These are phyloP conservation scores for Fragum whitleyi DNA, from an alignment of 2,888 invertebrate genomes.

Conservation along the genomic window DNA sequence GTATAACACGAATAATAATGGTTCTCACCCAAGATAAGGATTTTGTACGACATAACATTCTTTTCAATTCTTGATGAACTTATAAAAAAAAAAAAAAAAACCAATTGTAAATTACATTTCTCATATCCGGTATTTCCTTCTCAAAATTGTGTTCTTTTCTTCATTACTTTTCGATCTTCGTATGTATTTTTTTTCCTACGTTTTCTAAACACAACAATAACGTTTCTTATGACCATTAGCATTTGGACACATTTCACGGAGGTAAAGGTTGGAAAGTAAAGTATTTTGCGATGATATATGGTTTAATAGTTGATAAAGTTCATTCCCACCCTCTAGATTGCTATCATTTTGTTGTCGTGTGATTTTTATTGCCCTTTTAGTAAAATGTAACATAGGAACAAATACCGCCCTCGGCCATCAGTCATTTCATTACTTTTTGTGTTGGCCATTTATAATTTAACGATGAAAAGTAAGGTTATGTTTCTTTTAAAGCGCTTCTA, in stretches of 20 bases:
- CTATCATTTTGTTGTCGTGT: slow-evolving; percentile 27
- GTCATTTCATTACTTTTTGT: slow-evolving; percentile 1
- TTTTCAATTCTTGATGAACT: too few species aligned
- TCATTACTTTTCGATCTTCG: too few species aligned
- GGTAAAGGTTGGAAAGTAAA: neutral
- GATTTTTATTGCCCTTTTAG: slow-evolving; percentile 38
- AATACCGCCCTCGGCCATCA: neutral
- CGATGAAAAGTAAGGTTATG: slow-evolving; percentile 1
- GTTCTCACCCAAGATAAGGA: too few species aligned
- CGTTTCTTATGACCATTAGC: too few species aligned
- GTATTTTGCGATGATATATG: slow-evolving; percentile 18
- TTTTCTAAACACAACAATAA: too few species aligned
- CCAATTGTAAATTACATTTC: too few species aligned
- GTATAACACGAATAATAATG: too few species aligned
- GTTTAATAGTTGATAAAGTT: neutral
- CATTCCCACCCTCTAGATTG: slow-evolving; percentile 26
- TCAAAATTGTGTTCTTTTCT: too few species aligned
- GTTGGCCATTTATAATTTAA: slow-evolving; percentile 11
- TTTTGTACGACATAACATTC: too few species aligned
- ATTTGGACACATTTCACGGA: neutral
- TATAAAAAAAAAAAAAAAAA: too few species aligned
- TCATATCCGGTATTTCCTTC: too few species aligned
- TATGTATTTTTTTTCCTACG: too few species aligned
- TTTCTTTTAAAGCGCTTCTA: neutral
- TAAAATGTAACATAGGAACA: slow-evolving; percentile 29